These are phyloP conservation scores for Coregonus ussuriensis DNA, from an alignment of 2,797 vertebrate genomes.

Conservation along the genomic window DNA sequence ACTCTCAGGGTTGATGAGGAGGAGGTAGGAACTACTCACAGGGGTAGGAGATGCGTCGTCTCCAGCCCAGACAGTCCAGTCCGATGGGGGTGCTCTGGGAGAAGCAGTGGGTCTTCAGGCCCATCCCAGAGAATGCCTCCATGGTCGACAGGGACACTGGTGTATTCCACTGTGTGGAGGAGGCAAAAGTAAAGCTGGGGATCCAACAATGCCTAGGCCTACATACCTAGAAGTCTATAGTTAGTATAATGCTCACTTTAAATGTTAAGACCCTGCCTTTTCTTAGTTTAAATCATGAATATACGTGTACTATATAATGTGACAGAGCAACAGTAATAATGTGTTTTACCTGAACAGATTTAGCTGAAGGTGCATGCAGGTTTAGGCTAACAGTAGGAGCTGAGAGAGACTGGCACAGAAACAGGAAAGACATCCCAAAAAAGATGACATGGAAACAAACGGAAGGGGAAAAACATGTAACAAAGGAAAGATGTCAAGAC, in stretches of 20 bases:
- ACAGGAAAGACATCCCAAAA: not conserved
- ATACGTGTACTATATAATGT: not conserved
- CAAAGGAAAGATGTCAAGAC: not conserved
- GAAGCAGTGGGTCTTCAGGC: constrained; percentile 75
- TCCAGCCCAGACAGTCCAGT: constrained; percentile 82
- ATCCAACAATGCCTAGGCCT: not conserved
- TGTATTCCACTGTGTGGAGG: constrained; percentile 65
- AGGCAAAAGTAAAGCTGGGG: not conserved
- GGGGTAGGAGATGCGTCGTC: constrained; percentile 57
- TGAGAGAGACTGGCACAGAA: not conserved
- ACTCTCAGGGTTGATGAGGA: not conserved
- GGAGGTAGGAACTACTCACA: constrained; percentile 70
- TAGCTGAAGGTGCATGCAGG: not conserved
- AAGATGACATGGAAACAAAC: not conserved
- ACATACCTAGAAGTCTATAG: not conserved
- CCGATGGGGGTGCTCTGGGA: constrained; percentile 86
- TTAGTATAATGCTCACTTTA: not conserved
- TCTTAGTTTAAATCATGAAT: not conserved
- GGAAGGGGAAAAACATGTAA: constrained; percentile 1
- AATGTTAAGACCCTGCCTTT: not conserved
- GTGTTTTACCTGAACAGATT: not conserved
- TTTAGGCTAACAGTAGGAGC: not conserved
- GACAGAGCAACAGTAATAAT: not conserved
- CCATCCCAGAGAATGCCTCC: constrained; percentile 64
- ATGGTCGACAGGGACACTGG: constrained; percentile 55